Evolutionary conservation across 2,888 invertebrate genomes (phyloP), one percentile per base, ranked within the genome.

Genomic region (Xestia xanthographa): DNA sequence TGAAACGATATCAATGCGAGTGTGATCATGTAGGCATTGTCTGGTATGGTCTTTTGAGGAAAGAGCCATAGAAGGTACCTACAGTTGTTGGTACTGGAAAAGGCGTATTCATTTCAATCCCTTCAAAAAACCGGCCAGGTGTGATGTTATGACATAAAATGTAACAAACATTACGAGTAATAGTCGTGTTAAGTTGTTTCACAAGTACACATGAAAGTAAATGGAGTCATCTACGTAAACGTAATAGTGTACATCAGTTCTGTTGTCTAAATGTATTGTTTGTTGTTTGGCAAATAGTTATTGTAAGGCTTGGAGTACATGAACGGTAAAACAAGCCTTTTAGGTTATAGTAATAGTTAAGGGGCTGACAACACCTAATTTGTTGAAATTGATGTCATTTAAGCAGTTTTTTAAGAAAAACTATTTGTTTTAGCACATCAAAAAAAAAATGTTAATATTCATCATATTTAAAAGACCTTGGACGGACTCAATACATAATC

Each of bases 171-270:
- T 75, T 63, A 80, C 56, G 34, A 29, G 22, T 66, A 77, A 84
- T 56, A 75, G 66, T 60, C 53, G 70, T 67, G 53, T 65, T 67
- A 50, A 70, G 60, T 72, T 58, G 53, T 76, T 74, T 50, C 73
- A 65, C 65, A 29, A 70, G 68, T 77, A 68, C 48, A 68, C 80
- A 81, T 87, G 75, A 86, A 86, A 84, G 81, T 82, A 81, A 87
- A 86, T 84, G 80, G 77, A 74, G 79, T 79, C 87, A 79, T 82
- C 76, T 75, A 66, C 74, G 74, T 70, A 67, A 73, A 72, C 65
- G 53, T 86, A 81, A 86, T 84, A 77, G 74, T 26, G n/a, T 43
- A 76, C 84, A 87, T 87, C 75, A 73, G 63, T 34, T 34, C 34
- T 34, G 34, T 85, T 82, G 79, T 72, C 50, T 72, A 34, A 75